These are phyloP conservation scores for Onychorhynchus coronatus DNA, from an alignment of 2,113 vertebrate species.

Conservation along the genomic window DNA sequence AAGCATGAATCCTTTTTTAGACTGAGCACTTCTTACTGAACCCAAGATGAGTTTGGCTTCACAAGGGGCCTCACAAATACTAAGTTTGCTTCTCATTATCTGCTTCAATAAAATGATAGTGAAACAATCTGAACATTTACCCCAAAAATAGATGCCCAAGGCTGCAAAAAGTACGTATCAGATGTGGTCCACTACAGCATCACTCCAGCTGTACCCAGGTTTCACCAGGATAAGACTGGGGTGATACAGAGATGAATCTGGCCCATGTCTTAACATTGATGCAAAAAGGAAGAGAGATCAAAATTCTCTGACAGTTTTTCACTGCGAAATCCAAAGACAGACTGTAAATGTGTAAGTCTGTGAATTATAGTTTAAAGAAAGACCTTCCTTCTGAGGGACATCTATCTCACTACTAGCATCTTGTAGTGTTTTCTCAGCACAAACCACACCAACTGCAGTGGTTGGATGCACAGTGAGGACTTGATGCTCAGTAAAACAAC, in stretches of 20 bases:
- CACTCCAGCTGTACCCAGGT: neutral
- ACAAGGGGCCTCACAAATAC: neutral
- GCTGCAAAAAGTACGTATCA: neutral
- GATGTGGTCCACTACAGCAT: neutral
- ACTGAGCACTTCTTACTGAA: neutral
- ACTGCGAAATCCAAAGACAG: neutral
- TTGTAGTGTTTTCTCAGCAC: neutral
- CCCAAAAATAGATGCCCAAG: neutral
- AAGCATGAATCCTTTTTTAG: accelerated
- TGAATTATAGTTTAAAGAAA: neutral
- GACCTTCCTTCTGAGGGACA: neutral
- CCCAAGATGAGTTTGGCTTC: neutral
- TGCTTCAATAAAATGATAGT: neutral
- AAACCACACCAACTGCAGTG: neutral
- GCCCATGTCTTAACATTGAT: accelerated
- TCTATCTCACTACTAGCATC: neutral
- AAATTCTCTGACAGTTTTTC: neutral
- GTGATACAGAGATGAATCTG: neutral
- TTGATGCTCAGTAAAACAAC: neutral
- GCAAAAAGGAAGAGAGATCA: neutral
- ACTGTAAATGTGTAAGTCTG: neutral
- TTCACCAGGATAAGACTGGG: neutral
- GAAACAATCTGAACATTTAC: neutral
- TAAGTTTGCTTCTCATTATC: neutral
- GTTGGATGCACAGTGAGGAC: accelerated